Base-by-base conservation (phyloP, 2,888 invertebrate genomes). In the Metopia argyrocephala region DNA sequence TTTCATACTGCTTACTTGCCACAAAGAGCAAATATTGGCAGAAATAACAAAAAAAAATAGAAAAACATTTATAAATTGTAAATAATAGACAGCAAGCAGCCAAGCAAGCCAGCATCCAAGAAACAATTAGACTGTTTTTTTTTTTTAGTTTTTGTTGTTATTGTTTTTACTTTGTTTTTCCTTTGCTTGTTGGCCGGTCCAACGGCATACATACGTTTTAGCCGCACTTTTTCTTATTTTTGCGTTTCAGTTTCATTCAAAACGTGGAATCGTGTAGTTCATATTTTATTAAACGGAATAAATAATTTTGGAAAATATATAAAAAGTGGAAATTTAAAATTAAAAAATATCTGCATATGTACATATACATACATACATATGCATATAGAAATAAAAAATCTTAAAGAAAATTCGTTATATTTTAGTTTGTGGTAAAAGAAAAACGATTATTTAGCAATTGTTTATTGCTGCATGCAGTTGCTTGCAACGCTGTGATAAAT, bases 181-280 rank as follows among this genome's bases (percentile, higher is more conserved):
- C 52, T 71, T 71, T 64, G 38, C 27, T 28, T 74, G 78, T 81
- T 75, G 56, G 78, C 78, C 78, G 78, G 74, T 59, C 56, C 64
- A 76, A 48, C 64, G 64, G 48, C 57, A 21, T n/a, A 62, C 69
- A 48, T 59, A 59, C 59, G 76, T 83, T 82, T 83, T 79, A 79
- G 70, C 68, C 82, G 76, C 84, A 80, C 79, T 82, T 84, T 85
- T 86, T 85, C 83, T 83, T 85, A 85, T 87, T 87, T 86, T 83
- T 82, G 69, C 84, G 81, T 85, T 88, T 88, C 85, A 87, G 88
- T 87, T 87, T 87, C 82, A 85, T 86, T 85, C 84, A 86, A 86
- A 86, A 85, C 87, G 87, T 86, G 85, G 84, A 85, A 85, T 84
- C 84, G 85, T 82, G 78, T 86, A 86, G 88, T 87, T 85, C 85